These are phyloP conservation scores for Oceanites oceanicus DNA, from an alignment of 2,113 vertebrate genomes.

Conservation along the genomic window DNA sequence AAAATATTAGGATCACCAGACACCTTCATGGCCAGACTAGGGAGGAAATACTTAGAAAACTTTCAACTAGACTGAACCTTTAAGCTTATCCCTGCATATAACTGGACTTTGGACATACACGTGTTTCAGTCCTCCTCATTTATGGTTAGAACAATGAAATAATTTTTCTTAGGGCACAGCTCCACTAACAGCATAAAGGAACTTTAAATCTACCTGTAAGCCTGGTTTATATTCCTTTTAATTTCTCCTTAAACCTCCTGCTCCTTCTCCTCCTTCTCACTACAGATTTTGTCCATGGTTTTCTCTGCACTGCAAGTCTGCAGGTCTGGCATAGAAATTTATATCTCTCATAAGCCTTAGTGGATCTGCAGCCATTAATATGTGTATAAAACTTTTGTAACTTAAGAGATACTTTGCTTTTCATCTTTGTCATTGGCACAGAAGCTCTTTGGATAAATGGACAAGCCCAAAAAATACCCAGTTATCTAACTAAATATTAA, in stretches of 20 bases:
- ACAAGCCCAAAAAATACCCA: neutral
- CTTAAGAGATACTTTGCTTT: neutral
- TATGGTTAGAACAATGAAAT: neutral
- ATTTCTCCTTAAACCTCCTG: neutral
- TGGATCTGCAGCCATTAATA: neutral
- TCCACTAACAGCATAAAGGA: neutral
- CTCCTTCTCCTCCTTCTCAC: neutral
- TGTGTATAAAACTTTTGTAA: neutral
- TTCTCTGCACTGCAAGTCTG: neutral
- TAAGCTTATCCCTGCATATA: neutral
- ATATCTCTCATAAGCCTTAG: neutral
- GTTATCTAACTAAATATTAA: neutral
- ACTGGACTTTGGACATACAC: neutral
- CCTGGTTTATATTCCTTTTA: neutral
- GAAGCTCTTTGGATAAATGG: neutral
- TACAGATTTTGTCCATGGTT: neutral
- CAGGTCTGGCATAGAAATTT: neutral
- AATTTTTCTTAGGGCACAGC: neutral
- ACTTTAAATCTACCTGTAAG: neutral
- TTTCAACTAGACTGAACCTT: neutral
- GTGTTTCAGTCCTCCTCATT: neutral
- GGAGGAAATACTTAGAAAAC: neutral
- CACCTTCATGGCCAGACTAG: neutral
- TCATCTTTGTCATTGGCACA: neutral
- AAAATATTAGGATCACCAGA: neutral